Evolutionary conservation across 2,113 vertebrate species (phyloP).

Genomic region (Platysternon megacephalum): DNA sequence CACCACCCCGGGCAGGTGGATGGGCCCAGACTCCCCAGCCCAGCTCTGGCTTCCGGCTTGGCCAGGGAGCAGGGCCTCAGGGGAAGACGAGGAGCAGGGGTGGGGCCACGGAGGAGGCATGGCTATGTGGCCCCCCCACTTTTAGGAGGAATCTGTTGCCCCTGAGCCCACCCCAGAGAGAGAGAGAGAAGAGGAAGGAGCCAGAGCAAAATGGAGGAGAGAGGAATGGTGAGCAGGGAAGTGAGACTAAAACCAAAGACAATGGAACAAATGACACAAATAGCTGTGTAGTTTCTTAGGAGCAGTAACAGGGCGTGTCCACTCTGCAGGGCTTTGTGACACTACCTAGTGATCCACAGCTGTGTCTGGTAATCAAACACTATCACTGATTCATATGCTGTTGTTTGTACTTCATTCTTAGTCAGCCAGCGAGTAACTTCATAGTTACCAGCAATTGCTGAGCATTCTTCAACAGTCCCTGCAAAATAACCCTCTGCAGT

Average conservation of each 20-base stretch:
- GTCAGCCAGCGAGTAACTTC: background rate
- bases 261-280: background rate
- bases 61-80: too few relatives aligned
- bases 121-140: too few relatives aligned
- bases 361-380: background rate
- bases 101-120: too few relatives aligned
- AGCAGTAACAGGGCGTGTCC: background rate
- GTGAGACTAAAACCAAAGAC: background rate
- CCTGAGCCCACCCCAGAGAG: background rate
- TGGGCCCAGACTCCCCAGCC: too few relatives aligned
- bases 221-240: background rate
- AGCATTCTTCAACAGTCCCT: too few relatives aligned
- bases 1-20: too few relatives aligned
- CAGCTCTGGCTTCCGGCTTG: too few relatives aligned
- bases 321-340: background rate
- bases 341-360: background rate
- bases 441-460: background rate
- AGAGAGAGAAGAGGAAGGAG: background rate
- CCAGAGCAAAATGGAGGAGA: accelerated
- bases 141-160: too few relatives aligned
- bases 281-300: background rate
- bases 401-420: background rate
- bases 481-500: background rate
- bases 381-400: background rate
- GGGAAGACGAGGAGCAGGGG: too few relatives aligned